Evolutionary conservation across 2,113 vertebrate species (phyloP).

Genomic region (Burhinus oedicnemus): DNA sequence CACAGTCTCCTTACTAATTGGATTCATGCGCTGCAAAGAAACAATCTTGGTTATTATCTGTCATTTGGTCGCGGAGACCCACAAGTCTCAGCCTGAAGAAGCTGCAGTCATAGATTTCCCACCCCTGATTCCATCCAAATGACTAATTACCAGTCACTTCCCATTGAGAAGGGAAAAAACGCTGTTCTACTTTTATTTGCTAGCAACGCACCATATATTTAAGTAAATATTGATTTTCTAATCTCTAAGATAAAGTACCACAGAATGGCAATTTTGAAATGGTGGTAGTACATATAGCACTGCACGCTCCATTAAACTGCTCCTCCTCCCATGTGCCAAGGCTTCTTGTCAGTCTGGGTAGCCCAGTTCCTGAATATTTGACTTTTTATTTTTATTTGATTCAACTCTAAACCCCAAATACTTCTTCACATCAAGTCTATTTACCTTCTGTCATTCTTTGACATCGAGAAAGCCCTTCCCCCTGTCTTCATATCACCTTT

Average conservation of each 20-base stretch:
- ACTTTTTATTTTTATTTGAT: neutral
- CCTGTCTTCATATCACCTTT: neutral
- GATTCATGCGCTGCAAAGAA: neutral
- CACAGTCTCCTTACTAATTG: neutral
- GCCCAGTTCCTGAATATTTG: neutral
- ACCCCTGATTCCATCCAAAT: neutral
- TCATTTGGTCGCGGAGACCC: neutral
- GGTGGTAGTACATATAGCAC: neutral
- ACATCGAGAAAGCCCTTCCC: neutral
- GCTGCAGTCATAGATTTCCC: neutral
- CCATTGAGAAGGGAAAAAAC: neutral
- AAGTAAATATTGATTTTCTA: conserved; percentile 65
- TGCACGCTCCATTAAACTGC: neutral
- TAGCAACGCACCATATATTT: conserved; percentile 45
- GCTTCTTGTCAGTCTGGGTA: neutral
- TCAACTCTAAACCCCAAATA: neutral
- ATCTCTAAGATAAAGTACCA: conserved; percentile 37
- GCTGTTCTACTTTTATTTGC: conserved; percentile 36
- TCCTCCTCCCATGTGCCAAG: neutral
- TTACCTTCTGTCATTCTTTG: neutral
- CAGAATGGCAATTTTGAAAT: conserved; percentile 19
- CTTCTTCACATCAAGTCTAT: neutral
- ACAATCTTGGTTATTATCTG: neutral
- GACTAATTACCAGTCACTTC: conserved; percentile 43
- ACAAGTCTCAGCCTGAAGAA: neutral